Base-by-base conservation (phyloP, 2,888 invertebrate species). In the Thera britannica region DNA sequence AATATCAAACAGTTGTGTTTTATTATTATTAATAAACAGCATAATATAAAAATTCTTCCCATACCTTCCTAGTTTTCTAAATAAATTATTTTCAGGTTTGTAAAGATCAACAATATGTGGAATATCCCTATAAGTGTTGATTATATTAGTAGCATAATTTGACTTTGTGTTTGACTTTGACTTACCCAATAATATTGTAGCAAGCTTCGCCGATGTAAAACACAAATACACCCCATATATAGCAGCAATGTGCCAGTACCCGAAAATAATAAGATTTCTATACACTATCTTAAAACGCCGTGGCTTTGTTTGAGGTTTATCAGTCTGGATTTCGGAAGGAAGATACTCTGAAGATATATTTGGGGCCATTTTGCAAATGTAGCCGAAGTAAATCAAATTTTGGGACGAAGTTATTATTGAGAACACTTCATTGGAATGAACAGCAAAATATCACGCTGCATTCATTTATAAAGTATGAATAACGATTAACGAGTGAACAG, bases 221-320 rank as follows among this genome's bases (percentile, higher is more conserved):
- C 79, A 79, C 41, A 84, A 64, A 58, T 83, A 86, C 0, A 84
- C 9, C 2, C 85, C 87, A 38, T 86, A 86, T 0, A 83, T 6
- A 0, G 71, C 82, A 7, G 82, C 81, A 8, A 84, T n/a, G 60
- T 86, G 83, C 78, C 80, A 75, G 57, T 84, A 85, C 0, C 72
- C 62, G 61, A 84, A 83, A 0, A 76, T 77, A 1, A 84, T 0
- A 7, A 87, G 11, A 67, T 84, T 86, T 0, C 5, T 12, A 58
- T 85, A 84, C 7, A 84, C 74, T 49, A 83, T 76, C 54, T 83
- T 52, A 57, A 73, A 82, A 54, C 80, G 76, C 38, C 82, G 75
- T 0, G 82, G 79, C 1, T 65, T 58, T 2, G 75, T 72, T 58
- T 78, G 68, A 1, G 77, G n/a, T 0, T 72, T 68, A 44, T 75